Evolutionary conservation across 1,140 invertebrate species (phyloP), one percentile per base, ranked within the genome.

Genomic region (Drosophila pandora): DNA sequence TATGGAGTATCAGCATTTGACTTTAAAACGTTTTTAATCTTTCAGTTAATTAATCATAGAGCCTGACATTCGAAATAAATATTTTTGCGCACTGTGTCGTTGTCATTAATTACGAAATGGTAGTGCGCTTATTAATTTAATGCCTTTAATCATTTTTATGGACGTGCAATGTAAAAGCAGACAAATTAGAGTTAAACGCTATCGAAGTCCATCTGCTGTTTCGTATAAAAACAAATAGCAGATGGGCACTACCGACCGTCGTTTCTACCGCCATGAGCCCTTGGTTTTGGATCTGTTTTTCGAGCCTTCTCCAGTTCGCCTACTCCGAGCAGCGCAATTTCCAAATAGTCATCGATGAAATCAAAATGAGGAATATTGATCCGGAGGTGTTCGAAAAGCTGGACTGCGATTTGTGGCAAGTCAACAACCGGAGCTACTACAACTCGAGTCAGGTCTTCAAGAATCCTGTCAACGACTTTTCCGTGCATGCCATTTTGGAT

Each of bases 371-470:
- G 2, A 10, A 56, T 21, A 64, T 50, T 12, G 41, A 43, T 21
- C 41, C 41, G 17, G 41, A 43, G 2, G 41, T 43, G 2, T 43
- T 43, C 1, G 41, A 43, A 17, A 43, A 43, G 41, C 7, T 43
- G n/a, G 63, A 58, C 13, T 60, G 60, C 10, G 64, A 77, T 2
- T 7, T 84, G 9, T 48, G 80, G 10, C 76, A 84, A 17, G 2
- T 52, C 0, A 47, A 85, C 6, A 85, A 84, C 61, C 80, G 72
- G 2, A 84, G 65, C 22, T 72, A 50, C 23, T 5, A 76, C n/a
- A 58, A 59, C 6, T 4, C 52, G 47, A 37, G 8, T 62, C 22
- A 68, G 41, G 58, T 39, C 55, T n/a, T 84, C 0, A 71, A 45
- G 23, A 22, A 13, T 3, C 49, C 32, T 30, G 43, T 85, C 2